A percentile compares a stretch with the other conserved stretches of the same genome.
Conservation (phyloP, 2,888 invertebrate species). For the Himalopsyche japonica region DNA sequence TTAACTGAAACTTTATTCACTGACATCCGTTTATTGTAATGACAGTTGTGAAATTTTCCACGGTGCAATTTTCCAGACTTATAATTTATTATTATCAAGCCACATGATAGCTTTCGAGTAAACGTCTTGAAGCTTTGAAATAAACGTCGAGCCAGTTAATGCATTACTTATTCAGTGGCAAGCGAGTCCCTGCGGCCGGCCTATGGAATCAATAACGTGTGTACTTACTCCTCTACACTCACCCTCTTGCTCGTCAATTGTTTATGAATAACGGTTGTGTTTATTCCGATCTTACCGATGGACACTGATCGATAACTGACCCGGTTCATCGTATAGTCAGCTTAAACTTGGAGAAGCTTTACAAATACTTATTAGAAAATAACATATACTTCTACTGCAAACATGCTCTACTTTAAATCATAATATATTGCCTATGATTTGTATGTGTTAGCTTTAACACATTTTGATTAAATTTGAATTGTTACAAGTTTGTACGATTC, state of each 20-base stretch:
- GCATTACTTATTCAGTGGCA: conserved; percentile 30
- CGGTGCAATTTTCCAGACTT: conserved; percentile 17
- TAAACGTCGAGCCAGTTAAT: conserved; percentile 23
- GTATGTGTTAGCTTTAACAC: no score
- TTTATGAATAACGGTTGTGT: conserved; percentile 29
- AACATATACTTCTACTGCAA: neutral
- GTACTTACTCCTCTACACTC: neutral
- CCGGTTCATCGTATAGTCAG: neutral
- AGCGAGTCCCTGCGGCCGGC: neutral
- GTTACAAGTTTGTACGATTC: no score
- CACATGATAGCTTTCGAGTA: conserved; percentile 24
- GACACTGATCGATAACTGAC: conserved; percentile 28
- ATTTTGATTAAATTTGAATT: no score
- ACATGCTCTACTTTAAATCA: no score
- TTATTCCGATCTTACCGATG: conserved; percentile 8
- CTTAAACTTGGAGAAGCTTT: neutral
- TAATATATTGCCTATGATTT: no score
- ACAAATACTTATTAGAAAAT: neutral
- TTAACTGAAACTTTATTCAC: conserved; percentile 2
- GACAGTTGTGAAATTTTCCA: conserved; percentile 19
- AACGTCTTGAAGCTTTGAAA: conserved; percentile 28
- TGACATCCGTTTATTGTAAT: conserved; percentile 2
- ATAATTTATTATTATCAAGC: conserved; percentile 10
- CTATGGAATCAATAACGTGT: conserved; percentile 18
- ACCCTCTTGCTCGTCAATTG: conserved; percentile 25